Evolutionary conservation across 1,140 invertebrate species (phyloP), one percentile per base, ranked within the genome.

Genomic region (Solenopsis invicta): DNA sequence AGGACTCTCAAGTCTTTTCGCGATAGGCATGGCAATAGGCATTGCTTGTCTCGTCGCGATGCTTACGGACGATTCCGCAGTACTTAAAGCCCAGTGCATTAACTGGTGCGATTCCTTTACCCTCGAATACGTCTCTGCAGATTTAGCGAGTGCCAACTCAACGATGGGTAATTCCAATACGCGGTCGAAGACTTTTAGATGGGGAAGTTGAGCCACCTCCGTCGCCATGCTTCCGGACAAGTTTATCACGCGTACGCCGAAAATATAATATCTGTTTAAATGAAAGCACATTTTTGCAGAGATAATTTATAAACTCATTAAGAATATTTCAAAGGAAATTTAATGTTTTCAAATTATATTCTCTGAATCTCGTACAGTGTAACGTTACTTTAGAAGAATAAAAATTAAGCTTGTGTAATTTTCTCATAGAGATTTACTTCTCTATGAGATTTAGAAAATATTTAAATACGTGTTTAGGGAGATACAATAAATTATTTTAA

Each of bases 1-100:
- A 10, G 97, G 97, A 18, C 92, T 94, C 91, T 96, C 96, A 62
- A 97, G 88, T 86, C 95, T 96, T 21, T 96, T 96, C 10, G 96
- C 96, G 66, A 96, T 96, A 0, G 96, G 97, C 29, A 76, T 88
- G 1, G 94, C 94, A 59, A 94, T 92, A 2, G 96, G 96, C 0
- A 96, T 96, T 0, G 94, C 95, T 37, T 96, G 96, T 41, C 95
- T 96, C 0, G 97, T 96, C 4, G 97, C 97, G 4, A 94, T 94
- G 13, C 95, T 95, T 2, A 97, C 95, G n/a, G 97, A 97, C 21
- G 96, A 96, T 92, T 97, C 97, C 2, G 97, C 97, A 0, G 96
- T 96, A 4, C 96, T 96, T 1, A 97, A 91, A 1, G 97, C 96
- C 97, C 97, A 97, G 91, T 97, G 96, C 16, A 97, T 93, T 21